Conservation (phyloP, 2,797 vertebrate species). For the Cephalopachus bancanus region DNA sequence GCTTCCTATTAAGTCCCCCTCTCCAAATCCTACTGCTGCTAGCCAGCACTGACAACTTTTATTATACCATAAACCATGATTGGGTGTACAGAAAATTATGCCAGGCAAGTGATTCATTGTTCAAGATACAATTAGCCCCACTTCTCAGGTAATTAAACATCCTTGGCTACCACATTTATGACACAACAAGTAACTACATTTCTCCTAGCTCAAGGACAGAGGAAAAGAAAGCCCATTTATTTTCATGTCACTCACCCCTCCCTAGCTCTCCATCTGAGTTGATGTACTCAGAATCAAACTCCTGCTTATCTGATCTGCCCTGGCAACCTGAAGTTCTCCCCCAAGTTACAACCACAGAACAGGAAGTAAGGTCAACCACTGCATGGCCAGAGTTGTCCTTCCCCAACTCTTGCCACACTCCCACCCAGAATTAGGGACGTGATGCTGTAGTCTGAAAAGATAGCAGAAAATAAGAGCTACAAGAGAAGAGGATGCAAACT, state of each 20-base stretch:
- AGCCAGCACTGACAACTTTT: background rate
- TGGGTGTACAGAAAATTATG: background rate
- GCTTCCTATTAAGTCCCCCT: background rate
- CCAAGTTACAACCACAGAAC: conserved; percentile 4
- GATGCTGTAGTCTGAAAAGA: background rate
- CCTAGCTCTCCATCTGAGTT: background rate
- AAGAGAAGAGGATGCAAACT: background rate
- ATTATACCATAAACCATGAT: background rate
- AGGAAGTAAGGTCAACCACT: background rate
- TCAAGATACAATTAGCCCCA: background rate
- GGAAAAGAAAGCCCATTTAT: background rate
- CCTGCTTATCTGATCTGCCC: conserved; percentile 44
- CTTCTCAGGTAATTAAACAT: conserved; percentile 14
- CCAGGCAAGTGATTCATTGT: conserved; percentile 2
- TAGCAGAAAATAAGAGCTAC: background rate
- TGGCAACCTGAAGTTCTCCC: conserved; percentile 18
- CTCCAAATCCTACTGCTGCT: background rate
- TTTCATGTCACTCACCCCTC: background rate
- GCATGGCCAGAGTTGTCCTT: background rate
- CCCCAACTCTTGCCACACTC: background rate
- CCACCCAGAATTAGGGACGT: background rate
- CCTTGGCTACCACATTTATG: background rate
- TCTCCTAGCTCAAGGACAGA: conserved; percentile 35
- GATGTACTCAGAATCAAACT: conserved; percentile 28
- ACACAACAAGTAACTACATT: conserved; percentile 3